Evolutionary conservation across 2,888 invertebrate species (phyloP).

Genomic region (Rhamnusium bicolor): DNA sequence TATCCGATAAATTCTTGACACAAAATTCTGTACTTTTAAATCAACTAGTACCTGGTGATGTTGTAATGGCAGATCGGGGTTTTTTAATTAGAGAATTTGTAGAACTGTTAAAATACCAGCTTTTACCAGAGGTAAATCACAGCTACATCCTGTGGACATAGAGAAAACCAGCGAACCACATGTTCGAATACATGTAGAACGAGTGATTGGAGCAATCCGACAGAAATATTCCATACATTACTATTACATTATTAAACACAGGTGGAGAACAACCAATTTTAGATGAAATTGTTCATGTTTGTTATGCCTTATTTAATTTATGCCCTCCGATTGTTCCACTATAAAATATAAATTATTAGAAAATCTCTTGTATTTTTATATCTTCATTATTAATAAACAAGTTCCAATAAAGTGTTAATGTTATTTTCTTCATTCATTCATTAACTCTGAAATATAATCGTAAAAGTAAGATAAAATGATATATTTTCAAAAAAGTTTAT

Average conservation of each 20-base stretch:
- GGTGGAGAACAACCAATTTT: slow-evolving; percentile 15
- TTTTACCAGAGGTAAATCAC: slow-evolving; percentile 48
- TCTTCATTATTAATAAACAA: too few relatives aligned
- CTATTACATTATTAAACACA: slow-evolving; percentile 21
- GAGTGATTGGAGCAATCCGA: slow-evolving; percentile 38
- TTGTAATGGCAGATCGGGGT: slow-evolving; percentile 47
- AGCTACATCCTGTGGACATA: slow-evolving; percentile 45
- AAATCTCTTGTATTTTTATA: too few relatives aligned
- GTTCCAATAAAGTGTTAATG: too few relatives aligned
- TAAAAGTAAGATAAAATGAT: too few relatives aligned
- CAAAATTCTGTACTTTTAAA: slow-evolving; percentile 35
- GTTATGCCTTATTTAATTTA: slow-evolving; percentile 39
- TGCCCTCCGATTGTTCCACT: slow-evolving; percentile 35
- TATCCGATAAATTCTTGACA: slow-evolving; percentile 42
- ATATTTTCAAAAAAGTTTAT: too few relatives aligned
- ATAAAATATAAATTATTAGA: too few relatives aligned
- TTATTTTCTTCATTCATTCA: too few relatives aligned
- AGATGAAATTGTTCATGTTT: slow-evolving; percentile 44
- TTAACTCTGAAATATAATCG: too few relatives aligned
- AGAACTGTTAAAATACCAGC: slow-evolving; percentile 41
- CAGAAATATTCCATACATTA: slow-evolving; percentile 36
- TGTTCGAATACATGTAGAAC: slow-evolving; percentile 49
- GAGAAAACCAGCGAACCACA: slow-evolving; percentile 48
- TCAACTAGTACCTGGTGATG: slow-evolving; percentile 42
- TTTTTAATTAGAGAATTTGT: slow-evolving; percentile 45